Evolutionary conservation across 2,888 invertebrate species (phyloP), one percentile per base, ranked within the genome.

Genomic region (Rhagium mordax): DNA sequence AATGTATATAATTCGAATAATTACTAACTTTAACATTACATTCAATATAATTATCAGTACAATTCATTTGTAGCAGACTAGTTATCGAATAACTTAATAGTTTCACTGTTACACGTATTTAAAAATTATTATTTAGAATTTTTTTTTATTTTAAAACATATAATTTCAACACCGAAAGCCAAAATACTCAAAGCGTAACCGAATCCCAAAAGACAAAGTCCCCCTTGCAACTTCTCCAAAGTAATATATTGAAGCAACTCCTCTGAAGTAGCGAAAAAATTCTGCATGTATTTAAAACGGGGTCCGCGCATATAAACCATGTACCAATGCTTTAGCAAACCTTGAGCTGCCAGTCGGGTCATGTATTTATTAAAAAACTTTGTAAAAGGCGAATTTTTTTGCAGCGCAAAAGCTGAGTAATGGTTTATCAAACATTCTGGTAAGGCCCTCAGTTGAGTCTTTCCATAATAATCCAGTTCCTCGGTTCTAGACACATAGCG

Each of bases 371-470:
- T 67, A 48, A 82, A 74, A 27, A 76, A 49, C 27, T 68, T 69
- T 1, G 76, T 79, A 49, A 75, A 81, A 4, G 83, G 82, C 0
- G 83, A 83, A 59, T 80, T 65, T 57, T 76, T 70, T 47, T 75
- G 74, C 24, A 84, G 61, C n/a, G 77, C 75, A 65, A 82, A 82
- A 0, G 77, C 81, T 16, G 75, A 71, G 57, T 79, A 79, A 64
- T 75, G 74, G 1, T 74, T 72, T 7, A 71, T 67, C 10, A 79
- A 51, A 51, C 83, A 82, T 8, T 82, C 79, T 18, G 71, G 74
- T 29, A 84, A 64, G 7, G 78, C 78, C 60, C 73, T 78, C n/a
- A 41, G 4, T 3, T 10, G 41, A 41, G 13, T 41, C 5, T n/a
- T 41, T 1, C 41, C 41, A 41, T 41, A 41, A 4, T 41, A 13